Conservation (phyloP, 2,113 vertebrate genomes). For the Myotis yumanensis region DNA sequence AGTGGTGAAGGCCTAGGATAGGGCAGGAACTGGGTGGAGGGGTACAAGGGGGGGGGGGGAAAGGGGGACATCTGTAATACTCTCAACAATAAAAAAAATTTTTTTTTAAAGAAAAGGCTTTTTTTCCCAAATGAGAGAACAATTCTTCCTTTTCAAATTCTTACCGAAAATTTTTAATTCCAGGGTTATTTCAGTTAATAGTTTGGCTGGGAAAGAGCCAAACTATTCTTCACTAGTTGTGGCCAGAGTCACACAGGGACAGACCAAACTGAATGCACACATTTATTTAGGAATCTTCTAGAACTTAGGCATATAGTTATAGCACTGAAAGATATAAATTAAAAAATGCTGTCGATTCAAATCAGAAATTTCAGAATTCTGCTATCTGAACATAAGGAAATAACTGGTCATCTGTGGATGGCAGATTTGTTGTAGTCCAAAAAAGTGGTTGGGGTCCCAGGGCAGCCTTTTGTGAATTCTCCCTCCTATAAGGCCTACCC, state of each 20-base stretch:
- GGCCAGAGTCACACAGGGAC: not conserved
- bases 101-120: too few relatives aligned
- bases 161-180: not conserved
- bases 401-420: fast-evolving
- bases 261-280: not conserved
- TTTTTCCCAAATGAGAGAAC: not conserved
- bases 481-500: slow-evolving; percentile 85
- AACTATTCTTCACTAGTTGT: too few relatives aligned
- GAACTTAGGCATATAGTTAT: not conserved
- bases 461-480: slow-evolving; percentile 88
- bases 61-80: too few relatives aligned
- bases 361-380: not conserved
- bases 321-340: not conserved
- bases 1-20: too few relatives aligned
- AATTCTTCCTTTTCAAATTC: not conserved
- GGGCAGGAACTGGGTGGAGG: too few relatives aligned
- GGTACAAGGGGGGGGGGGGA: too few relatives aligned
- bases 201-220: not conserved
- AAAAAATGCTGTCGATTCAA: not conserved
- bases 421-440: not conserved
- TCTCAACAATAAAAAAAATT: too few relatives aligned
- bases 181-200: not conserved
- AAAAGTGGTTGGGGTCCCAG: slow-evolving; percentile 84
- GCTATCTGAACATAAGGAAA: not conserved
- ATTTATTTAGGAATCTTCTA: not conserved